Conservation (phyloP, 1,140 invertebrate species). For the Lerema accius region DNA sequence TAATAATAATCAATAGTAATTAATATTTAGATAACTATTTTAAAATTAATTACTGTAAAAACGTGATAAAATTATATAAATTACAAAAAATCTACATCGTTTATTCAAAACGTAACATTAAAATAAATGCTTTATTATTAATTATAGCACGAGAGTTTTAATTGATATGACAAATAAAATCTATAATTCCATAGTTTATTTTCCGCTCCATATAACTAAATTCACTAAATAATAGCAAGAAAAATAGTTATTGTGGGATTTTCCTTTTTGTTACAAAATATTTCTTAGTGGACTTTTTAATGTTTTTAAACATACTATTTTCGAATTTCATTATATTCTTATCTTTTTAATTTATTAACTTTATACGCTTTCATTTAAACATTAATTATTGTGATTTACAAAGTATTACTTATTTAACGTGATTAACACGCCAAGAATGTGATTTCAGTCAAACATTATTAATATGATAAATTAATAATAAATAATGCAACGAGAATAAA, state of each 20-base stretch:
- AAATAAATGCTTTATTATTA: no score
- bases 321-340: background rate
- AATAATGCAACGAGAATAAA: background rate
- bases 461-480: no score
- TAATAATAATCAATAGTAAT: no score
- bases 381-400: constrained; percentile 3
- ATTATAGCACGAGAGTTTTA: no score
- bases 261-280: constrained; percentile 40
- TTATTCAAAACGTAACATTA: no score
- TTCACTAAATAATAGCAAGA: background rate
- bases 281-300: constrained; percentile 38
- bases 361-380: constrained; percentile 7
- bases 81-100: no score
- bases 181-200: constrained; percentile 16
- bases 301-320: constrained; percentile 8
- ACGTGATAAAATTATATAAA: no score
- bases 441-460: constrained; percentile 4
- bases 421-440: background rate
- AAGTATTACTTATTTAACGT: background rate
- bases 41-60: constrained; percentile 36
- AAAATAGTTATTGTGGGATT: background rate
- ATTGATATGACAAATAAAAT: no score
- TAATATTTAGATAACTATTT: constrained; percentile 3
- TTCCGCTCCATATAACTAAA: background rate
- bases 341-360: constrained; percentile 3